A percentile compares a stretch with the other conserved stretches of the same genome.
These are phyloP conservation scores for Drosophila sordidula DNA, from an alignment of 2,888 invertebrate species.

Conservation along the genomic window DNA sequence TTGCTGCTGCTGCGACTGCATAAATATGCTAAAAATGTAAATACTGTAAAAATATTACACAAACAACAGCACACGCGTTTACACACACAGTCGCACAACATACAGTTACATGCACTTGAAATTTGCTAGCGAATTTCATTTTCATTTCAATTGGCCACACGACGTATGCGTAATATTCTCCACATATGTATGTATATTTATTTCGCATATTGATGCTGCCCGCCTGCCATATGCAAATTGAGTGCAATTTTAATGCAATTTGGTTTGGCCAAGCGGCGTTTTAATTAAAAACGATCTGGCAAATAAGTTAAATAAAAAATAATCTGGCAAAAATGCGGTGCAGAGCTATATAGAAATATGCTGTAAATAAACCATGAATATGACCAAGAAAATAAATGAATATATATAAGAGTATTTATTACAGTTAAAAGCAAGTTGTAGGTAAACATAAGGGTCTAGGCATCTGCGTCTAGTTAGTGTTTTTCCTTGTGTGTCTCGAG, in stretches of 20 bases:
- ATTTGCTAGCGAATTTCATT: constrained; percentile 45
- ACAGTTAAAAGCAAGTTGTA: constrained; percentile 21
- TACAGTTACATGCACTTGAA: constrained; percentile 36
- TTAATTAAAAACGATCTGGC: constrained; percentile 58
- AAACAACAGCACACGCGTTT: constrained; percentile 17
- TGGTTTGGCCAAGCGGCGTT: constrained; percentile 39
- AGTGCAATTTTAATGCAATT: constrained; percentile 66
- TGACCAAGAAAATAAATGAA: constrained; percentile 18
- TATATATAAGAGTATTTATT: constrained; percentile 16
- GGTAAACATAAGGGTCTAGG: constrained; percentile 17
- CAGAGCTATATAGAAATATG: constrained; percentile 5
- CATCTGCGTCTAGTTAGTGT: constrained; percentile 15
- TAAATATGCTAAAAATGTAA: constrained; percentile 74
- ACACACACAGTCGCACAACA: not conserved
- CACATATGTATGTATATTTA: constrained; percentile 2
- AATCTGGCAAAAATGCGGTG: constrained; percentile 11
- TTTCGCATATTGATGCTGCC: constrained; percentile 30
- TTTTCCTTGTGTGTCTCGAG: constrained; percentile 59
- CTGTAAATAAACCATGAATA: constrained; percentile 14
- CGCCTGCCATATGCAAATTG: constrained; percentile 56
- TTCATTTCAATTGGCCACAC: constrained; percentile 45
- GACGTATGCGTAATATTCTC: constrained; percentile 62
- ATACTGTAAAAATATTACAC: constrained; percentile 64
- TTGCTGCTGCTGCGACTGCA: constrained; percentile 43
- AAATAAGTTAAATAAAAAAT: constrained; percentile 28